Evolutionary conservation across 2,888 invertebrate species (phyloP).

Genomic region (Sminthurinus aureus): DNA sequence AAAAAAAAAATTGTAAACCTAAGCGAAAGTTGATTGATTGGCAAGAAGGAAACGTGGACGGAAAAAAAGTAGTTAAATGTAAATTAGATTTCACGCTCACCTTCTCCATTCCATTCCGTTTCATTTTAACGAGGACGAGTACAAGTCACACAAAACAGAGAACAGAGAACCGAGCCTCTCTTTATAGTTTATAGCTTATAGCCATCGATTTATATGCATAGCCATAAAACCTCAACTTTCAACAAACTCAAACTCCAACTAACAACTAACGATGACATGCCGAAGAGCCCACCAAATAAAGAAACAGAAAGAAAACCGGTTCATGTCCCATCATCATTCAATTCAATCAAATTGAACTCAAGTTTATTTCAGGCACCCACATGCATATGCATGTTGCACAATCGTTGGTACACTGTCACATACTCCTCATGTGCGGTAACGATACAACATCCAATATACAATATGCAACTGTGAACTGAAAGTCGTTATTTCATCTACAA

Average conservation of each 20-base stretch:
- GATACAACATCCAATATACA: neutral
- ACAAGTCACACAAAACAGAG: neutral
- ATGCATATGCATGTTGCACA: too few relatives aligned
- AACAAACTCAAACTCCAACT: neutral
- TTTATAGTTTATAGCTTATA: neutral
- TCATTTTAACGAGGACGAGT: neutral
- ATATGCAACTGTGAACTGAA: too few relatives aligned
- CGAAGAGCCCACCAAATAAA: neutral
- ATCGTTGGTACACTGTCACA: too few relatives aligned
- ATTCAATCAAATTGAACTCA: neutral
- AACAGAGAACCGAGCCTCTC: neutral
- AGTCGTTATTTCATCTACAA: too few relatives aligned
- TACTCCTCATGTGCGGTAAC: neutral
- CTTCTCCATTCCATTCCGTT: conserved; percentile 15
- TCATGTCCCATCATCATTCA: neutral
- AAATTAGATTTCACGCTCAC: conserved; percentile 35
- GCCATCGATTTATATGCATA: too few relatives aligned
- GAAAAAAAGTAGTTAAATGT: conserved; percentile 33
- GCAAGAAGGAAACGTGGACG: conserved; percentile 17
- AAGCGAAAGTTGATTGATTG: conserved; percentile 33
- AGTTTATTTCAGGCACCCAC: neutral
- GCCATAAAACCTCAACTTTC: neutral
- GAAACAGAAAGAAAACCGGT: neutral
- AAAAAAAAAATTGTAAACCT: conserved; percentile 7
- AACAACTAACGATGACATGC: neutral